phyloP scores from a whole-genome alignment of 2,797 vertebrate genomes.

The Falco columbarius region DNA sequence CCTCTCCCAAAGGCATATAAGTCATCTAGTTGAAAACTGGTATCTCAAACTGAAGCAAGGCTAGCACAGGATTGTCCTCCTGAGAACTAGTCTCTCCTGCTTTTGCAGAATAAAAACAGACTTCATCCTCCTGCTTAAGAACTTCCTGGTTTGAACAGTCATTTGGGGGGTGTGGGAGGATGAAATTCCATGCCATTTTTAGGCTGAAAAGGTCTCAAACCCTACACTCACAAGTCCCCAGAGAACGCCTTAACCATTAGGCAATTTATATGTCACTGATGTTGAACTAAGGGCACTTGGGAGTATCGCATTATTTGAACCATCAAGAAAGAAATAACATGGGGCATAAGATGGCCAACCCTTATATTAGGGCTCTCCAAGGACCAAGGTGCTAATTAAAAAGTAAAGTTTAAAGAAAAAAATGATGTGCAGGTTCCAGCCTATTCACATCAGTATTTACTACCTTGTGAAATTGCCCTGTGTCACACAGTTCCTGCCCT shows the following conservation, averaged over 20 bases:
- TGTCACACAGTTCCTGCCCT: neutral
- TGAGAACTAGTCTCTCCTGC: neutral
- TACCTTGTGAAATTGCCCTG: neutral
- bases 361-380: neutral
- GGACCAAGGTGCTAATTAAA: neutral
- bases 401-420: neutral
- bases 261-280: neutral
- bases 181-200: neutral
- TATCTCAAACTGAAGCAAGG: neutral
- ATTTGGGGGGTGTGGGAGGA: neutral
- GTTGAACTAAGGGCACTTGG: neutral
- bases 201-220: neutral
- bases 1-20: neutral
- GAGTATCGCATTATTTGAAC: neutral
- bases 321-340: neutral
- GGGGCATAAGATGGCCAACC: neutral
- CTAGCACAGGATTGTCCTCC: neutral
- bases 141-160: neutral
- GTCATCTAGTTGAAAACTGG: neutral
- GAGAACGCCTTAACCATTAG: neutral
- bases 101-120: neutral
- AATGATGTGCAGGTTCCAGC: neutral
- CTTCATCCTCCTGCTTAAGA: neutral
- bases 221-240: neutral
- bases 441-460: neutral